These are phyloP conservation scores for Podilymbus podiceps DNA, from an alignment of 2,113 vertebrate genomes.

Conservation along the genomic window DNA sequence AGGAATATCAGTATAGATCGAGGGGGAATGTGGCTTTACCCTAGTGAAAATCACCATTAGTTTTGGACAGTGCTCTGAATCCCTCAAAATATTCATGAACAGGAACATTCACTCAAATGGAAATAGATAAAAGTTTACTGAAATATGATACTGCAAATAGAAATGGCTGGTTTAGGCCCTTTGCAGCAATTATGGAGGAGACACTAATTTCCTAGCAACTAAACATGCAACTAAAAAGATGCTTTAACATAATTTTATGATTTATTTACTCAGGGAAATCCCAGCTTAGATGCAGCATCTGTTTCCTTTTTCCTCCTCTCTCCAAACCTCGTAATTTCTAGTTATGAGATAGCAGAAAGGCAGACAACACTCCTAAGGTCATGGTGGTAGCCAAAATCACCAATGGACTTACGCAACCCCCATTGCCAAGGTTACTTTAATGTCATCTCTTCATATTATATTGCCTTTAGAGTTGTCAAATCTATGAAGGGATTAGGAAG, in stretches of 20 bases:
- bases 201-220: slow-evolving; percentile 60
- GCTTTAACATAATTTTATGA: slow-evolving; percentile 67
- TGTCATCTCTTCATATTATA: background rate
- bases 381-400: background rate
- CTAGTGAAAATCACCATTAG: background rate
- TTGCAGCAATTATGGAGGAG: slow-evolving; percentile 61
- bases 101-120: slow-evolving; percentile 60
- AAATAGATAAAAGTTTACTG: slow-evolving; percentile 76
- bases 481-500: background rate
- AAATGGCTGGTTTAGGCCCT: slow-evolving; percentile 56
- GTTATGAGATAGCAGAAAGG: background rate
- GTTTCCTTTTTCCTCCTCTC: background rate
- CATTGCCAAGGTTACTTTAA: background rate
- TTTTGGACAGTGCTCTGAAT: background rate
- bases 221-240: slow-evolving; percentile 68
- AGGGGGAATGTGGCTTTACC: background rate
- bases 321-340: background rate
- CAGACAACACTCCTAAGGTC: background rate
- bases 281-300: slow-evolving; percentile 20
- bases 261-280: slow-evolving; percentile 69
- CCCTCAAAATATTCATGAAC: slow-evolving; percentile 22
- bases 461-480: background rate
- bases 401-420: fast-evolving
- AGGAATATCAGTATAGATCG: background rate
- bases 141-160: slow-evolving; percentile 71